Percentiles rank a stretch among this genome's conserved stretches.
phyloP scores from a whole-genome alignment of 2,888 invertebrate genomes.

The Epirrhoe alternata region DNA sequence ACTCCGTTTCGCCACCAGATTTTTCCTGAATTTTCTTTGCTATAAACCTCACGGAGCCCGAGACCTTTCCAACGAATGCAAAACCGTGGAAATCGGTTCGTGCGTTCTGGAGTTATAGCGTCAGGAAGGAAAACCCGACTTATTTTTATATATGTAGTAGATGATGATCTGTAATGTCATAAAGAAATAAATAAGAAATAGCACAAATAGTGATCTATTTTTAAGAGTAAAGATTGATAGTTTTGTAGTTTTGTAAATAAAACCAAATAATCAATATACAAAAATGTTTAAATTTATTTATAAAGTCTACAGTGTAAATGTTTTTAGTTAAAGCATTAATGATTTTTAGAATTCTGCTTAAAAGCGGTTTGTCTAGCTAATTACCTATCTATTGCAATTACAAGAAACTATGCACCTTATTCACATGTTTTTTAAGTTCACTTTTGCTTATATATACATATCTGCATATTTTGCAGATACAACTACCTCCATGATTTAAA shows the following conservation, averaged over 20 bases:
- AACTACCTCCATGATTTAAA: conserved; percentile 66
- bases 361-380: background rate
- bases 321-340: background rate
- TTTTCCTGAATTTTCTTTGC: no score
- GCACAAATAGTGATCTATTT: no score
- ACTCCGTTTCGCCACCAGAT: no score
- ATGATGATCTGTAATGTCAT: no score
- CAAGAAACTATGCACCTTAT: conserved; percentile 61
- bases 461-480: conserved; percentile 69
- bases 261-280: background rate
- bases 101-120: no score
- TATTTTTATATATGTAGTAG: no score
- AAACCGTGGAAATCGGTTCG: no score
- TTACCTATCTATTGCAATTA: conserved; percentile 41
- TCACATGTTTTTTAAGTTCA: conserved; percentile 64
- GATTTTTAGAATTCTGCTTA: background rate
- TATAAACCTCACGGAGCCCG: no score
- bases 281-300: background rate
- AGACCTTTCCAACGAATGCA: no score
- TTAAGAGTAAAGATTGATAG: background rate
- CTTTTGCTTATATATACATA: conserved; percentile 58
- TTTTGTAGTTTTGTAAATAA: background rate
- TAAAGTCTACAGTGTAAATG: background rate
- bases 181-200: no score
- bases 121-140: no score